phyloP scores from a whole-genome alignment of 2,888 invertebrate genomes.

The Cancer borealis region DNA sequence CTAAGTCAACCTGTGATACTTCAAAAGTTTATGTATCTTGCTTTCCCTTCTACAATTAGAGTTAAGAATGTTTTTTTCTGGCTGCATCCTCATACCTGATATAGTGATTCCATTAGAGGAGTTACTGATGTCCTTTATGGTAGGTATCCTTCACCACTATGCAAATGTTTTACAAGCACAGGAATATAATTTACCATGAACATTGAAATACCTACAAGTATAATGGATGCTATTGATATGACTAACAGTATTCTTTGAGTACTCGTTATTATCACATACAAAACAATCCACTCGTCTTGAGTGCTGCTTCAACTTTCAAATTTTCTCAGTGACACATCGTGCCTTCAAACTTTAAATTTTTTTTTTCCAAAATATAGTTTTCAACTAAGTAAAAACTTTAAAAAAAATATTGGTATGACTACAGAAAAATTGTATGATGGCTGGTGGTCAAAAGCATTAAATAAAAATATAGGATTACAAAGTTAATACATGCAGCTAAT shows the following conservation, averaged over 20 bases:
- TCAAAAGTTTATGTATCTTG: not conserved
- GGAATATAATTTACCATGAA: slow-evolving; percentile 48
- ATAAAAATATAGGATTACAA: not conserved
- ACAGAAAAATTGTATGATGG: not conserved
- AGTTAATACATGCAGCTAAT: not conserved
- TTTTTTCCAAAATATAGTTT: not conserved
- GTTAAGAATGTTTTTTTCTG: not conserved
- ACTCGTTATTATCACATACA: slow-evolving; percentile 50
- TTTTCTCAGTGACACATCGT: not conserved
- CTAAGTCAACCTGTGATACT: not conserved
- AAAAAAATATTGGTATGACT: too few species aligned
- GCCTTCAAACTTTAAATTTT: not conserved
- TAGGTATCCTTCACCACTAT: not conserved
- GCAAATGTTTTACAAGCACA: slow-evolving; percentile 50
- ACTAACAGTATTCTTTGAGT: slow-evolving; percentile 53
- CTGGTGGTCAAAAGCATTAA: not conserved
- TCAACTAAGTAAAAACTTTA: not conserved
- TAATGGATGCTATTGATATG: slow-evolving; percentile 56
- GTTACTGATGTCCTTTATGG: slow-evolving; percentile 12
- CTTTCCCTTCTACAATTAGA: not conserved
- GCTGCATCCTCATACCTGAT: slow-evolving; percentile 16
- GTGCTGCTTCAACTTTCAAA: not conserved
- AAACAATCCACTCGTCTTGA: slow-evolving; percentile 45
- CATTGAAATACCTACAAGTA: slow-evolving; percentile 48
- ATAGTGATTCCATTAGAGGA: not conserved